Percentiles rank a stretch among this genome's conserved stretches.
These are phyloP conservation scores for Odocoileus virginianus DNA, from an alignment of 2,113 vertebrate genomes.

Conservation along the genomic window DNA sequence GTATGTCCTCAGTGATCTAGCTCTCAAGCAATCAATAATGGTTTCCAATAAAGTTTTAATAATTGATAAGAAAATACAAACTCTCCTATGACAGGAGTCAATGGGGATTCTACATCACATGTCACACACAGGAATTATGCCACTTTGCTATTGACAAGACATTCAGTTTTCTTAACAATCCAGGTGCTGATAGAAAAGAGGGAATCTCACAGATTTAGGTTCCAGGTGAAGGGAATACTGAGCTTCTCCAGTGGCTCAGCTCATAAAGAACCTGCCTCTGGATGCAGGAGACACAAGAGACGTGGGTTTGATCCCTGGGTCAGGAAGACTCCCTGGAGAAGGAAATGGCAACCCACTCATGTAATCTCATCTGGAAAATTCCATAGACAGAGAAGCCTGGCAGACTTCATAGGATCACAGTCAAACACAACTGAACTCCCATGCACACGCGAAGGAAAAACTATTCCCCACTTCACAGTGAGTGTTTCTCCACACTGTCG, in stretches of 20 bases:
- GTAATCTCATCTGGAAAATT: background rate
- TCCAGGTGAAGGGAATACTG: background rate
- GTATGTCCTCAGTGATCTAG: background rate
- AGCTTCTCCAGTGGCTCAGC: background rate
- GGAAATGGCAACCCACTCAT: background rate
- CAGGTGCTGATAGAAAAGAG: background rate
- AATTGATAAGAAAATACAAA: background rate
- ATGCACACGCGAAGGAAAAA: background rate
- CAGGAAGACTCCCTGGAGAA: background rate
- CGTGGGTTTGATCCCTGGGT: background rate
- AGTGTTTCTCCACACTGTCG: rapidly evolving
- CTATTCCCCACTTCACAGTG: background rate
- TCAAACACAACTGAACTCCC: background rate
- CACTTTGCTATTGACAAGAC: background rate
- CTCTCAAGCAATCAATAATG: background rate
- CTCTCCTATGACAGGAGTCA: background rate
- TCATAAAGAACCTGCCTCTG: rapidly evolving
- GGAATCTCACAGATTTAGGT: background rate
- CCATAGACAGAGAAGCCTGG: background rate
- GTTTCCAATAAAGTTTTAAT: background rate
- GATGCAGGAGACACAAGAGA: background rate
- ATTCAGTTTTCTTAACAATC: background rate
- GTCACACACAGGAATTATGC: background rate
- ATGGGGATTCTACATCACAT: background rate
- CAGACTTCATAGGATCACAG: background rate